phyloP scores from a whole-genome alignment of 35 echinoderm and acorn worm species.

The Diadema setosum region DNA sequence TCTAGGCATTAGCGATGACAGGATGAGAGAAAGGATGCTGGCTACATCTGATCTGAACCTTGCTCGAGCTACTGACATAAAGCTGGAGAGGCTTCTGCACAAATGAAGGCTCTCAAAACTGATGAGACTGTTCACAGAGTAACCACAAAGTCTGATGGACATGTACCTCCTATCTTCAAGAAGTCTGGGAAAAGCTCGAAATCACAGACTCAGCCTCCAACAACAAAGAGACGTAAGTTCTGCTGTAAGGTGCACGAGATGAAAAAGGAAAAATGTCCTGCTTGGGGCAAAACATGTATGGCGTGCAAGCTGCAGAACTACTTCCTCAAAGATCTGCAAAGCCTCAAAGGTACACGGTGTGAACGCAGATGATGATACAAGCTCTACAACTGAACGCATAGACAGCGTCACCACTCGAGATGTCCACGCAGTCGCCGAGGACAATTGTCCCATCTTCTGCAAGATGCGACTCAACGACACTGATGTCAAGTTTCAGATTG shows the following conservation, averaged over 20 bases:
- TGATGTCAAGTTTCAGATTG: not conserved
- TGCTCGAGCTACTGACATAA: not conserved
- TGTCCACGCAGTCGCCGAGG: not conserved
- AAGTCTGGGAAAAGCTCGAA: no score
- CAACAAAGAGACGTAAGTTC: not conserved
- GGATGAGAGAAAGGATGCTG: constrained; percentile 33
- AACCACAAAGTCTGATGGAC: no score
- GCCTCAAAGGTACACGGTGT: not conserved
- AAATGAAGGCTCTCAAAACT: not conserved
- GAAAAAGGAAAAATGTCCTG: no score
- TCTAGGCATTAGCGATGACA: not conserved
- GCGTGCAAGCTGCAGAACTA: not conserved
- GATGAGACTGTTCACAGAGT: no score
- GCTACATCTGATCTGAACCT: constrained; percentile 1
- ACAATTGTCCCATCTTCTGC: not conserved
- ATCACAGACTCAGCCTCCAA: not conserved
- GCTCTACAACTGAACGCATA: not conserved
- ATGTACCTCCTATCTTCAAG: no score
- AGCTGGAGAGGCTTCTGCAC: not conserved
- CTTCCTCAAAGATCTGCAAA: constrained; percentile 8
- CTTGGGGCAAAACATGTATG: not conserved
- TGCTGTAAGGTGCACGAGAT: no score
- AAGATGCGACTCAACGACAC: not conserved
- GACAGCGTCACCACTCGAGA: not conserved
- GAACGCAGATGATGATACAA: not conserved